Evolutionary conservation across 2,797 vertebrate species (phyloP), one percentile per base, ranked within the genome.

Genomic region (Silurus lanzhouensis): DNA sequence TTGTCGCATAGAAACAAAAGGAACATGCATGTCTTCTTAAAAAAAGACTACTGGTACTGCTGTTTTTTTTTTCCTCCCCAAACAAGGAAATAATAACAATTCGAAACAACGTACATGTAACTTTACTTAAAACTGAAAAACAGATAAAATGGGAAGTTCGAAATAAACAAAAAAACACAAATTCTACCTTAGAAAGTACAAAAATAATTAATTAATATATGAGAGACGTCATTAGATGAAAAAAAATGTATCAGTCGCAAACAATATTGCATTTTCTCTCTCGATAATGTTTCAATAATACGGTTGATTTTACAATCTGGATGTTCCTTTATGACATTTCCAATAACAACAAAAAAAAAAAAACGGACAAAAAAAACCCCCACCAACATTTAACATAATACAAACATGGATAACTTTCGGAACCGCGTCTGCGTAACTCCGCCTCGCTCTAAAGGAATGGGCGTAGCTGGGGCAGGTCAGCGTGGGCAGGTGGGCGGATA

Each of bases 191-290:
- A 77, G 60, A 78, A 86, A 61, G 61, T 68, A 74, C 8, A 72
- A 81, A 44, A n/a, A 82, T 15, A 13, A 52, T 12, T 31, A 75
- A 86, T 52, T 25, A 52, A 61, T 74, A 55, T 70, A 2, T 9
- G n/a, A 72, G 60, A 66, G n/a, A 17, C 12, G 77, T 70, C 10
- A 60, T 61, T 61, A 71, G n/a, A 22, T 63, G 52, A 71, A 78
- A 86, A 86, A 86, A 10, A 14, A 83, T 78, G 52, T 22, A 25
- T 52, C 19, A 58, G 0, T 58, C 57, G 10, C 31, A 79, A 83
- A 86, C 57, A 76, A 86, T 58, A 79, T 25, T 83, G 20, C 27
- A 44, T 25, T 80, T 80, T 79, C 44, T 70, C 46, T 82, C 5
- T 68, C n/a, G 20, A 31, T 61, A 81, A 55, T 27, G 31, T 48